Evolutionary conservation across 2,888 invertebrate genomes (phyloP), one percentile per base, ranked within the genome.

Genomic region (Meliscaeva auricollis): DNA sequence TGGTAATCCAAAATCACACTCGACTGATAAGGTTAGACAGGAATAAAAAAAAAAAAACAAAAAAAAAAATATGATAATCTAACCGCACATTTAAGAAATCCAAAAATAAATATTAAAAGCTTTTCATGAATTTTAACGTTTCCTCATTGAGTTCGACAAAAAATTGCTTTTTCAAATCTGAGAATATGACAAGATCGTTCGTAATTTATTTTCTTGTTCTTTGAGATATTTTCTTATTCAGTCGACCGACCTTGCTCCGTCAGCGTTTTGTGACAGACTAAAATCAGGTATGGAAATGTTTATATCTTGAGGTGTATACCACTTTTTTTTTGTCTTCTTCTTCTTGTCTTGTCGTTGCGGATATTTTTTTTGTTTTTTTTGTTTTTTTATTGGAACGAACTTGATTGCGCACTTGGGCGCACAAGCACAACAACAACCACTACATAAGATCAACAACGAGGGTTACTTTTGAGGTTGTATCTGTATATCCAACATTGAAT

Each of bases 261-360:
- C 91, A 91, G 90, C 91, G 91, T 89, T 90, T 89, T 91, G 90
- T 91, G 90, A 91, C 91, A 91, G 91, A 92, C 91, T 92, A 90
- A 90, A 90, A 89, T 88, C 88, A 87, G 87, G 88, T 87, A 87
- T 88, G 85, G 82, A 87, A 87, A 80, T 87, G 87, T 87, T 88
- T 88, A 87, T 87, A 87, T 80, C 64, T 87, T 83, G 80, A 81
- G 81, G 77, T 87, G 87, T 87, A 87, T 87, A 87, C 87, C 81
- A 87, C 78, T 82, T 78, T 76, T 66, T 74, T 46, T 46, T 41
- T 56, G 20, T 62, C 35, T 74, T 64, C 46, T 30, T 20, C 32
- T 30, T 56, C 11, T 26, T 66, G 17, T 68, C 66, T 58, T 56
- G 26, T 68, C 15, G 9, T 13, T 9, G 38, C n/a, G n/a, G n/a